Conservation (phyloP, 2,888 invertebrate species). For the Stratiomys singularior region DNA sequence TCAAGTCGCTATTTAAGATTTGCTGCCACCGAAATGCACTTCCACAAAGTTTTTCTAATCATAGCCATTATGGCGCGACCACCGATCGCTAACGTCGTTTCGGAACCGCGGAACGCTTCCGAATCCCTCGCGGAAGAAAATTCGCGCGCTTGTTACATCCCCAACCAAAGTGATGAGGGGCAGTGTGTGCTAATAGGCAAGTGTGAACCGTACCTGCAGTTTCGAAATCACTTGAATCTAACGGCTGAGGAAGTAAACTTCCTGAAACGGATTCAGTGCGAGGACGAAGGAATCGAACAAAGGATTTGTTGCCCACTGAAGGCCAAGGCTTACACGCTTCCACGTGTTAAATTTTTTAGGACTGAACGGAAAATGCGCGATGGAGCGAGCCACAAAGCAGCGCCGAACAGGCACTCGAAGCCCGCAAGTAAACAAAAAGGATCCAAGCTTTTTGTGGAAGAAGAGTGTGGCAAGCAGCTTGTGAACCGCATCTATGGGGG, state of each 20-base stretch:
- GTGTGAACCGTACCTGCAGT: conserved; percentile 61
- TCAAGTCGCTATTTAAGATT: neutral
- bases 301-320: conserved; percentile 62
- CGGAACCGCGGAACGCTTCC: neutral
- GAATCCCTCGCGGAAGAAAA: neutral
- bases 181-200: conserved; percentile 58
- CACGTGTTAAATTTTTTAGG: conserved; percentile 56
- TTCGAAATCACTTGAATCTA: conserved; percentile 59
- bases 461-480: conserved; percentile 69
- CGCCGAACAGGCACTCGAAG: neutral
- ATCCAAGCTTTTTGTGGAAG: neutral
- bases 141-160: conserved; percentile 60
- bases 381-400: neutral
- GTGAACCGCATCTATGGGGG: conserved; percentile 74
- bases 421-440: neutral
- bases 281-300: conserved; percentile 47
- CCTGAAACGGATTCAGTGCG: conserved; percentile 61
- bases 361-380: conserved; percentile 15
- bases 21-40: conserved; percentile 9
- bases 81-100: too few relatives aligned
- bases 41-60: neutral
- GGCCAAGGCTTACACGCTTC: conserved; percentile 59
- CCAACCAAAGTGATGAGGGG: conserved; percentile 62
- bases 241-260: conserved; percentile 56
- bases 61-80: neutral